Percentiles rank a stretch among this genome's conserved stretches.
These are phyloP conservation scores for Heliconius himera DNA, from an alignment of 1,140 invertebrate genomes.

Conservation along the genomic window DNA sequence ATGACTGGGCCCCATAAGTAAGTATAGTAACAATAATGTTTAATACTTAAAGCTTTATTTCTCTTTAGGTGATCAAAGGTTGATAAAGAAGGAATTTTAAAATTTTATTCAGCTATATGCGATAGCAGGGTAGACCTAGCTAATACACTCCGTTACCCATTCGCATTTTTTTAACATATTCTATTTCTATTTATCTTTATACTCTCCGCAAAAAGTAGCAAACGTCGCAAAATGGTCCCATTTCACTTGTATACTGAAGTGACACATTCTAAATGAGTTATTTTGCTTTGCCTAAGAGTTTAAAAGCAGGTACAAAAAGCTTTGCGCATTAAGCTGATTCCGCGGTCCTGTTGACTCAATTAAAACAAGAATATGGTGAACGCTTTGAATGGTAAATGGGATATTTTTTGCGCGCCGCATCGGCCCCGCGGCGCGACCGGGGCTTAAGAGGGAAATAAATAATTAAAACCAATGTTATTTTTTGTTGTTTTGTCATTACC, in stretches of 20 bases:
- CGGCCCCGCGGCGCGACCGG: not conserved
- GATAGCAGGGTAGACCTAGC: no score
- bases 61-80: no score
- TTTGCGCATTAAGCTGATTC: not conserved
- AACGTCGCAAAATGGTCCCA: not conserved
- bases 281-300: constrained; percentile 3
- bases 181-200: no score
- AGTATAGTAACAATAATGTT: no score
- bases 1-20: no score
- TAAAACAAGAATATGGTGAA: constrained; percentile 9
- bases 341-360: constrained; percentile 11
- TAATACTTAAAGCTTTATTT: no score
- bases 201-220: not conserved
- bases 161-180: no score
- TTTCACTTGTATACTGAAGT: not conserved
- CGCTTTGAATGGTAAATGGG: constrained; percentile 7
- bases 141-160: no score
- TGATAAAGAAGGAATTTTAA: no score
- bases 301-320: constrained; percentile 10
- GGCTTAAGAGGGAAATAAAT: constrained; percentile 7
- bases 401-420: constrained; percentile 2
- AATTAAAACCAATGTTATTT: constrained; percentile 3
- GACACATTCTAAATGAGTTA: constrained; percentile 6
- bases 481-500: not conserved
- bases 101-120: no score